Conservation (phyloP, 2,797 vertebrate genomes). For the Schizothorax lantsangensis region DNA sequence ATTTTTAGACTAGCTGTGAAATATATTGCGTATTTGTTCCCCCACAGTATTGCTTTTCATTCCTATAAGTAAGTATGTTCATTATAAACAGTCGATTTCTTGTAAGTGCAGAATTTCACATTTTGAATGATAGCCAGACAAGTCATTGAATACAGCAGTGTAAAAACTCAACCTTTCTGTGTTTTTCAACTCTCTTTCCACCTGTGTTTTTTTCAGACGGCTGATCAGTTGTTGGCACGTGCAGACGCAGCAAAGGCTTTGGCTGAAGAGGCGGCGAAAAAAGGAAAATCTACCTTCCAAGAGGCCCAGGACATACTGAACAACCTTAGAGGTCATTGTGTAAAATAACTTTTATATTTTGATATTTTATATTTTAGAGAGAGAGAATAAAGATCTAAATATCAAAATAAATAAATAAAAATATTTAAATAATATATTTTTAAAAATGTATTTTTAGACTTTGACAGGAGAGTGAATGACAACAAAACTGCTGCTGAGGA, state of each 20-base stretch:
- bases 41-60: not conserved
- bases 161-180: not conserved
- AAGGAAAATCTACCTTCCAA: slow-evolving; percentile 86
- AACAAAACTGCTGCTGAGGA: slow-evolving; percentile 97
- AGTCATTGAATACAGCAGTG: not conserved
- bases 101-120: not conserved
- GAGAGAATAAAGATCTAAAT: not conserved
- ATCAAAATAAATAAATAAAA: not conserved
- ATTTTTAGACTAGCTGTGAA: slow-evolving; percentile 8
- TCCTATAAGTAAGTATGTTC: not conserved
- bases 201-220: slow-evolving; percentile 79
- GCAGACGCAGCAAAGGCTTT: slow-evolving; percentile 94
- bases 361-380: not conserved
- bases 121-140: not conserved
- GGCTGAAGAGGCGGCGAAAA: slow-evolving; percentile 92
- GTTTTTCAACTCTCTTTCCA: not conserved
- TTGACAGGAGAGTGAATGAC: slow-evolving; percentile 92
- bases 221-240: slow-evolving; percentile 93
- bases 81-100: not conserved
- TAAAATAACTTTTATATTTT: not conserved
- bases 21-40: not conserved
- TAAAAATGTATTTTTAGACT: slow-evolving; percentile 77
- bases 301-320: slow-evolving; percentile 92
- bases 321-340: slow-evolving; percentile 81
- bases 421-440: not conserved